Conservation (phyloP, 2,888 invertebrate species). For the Stenurella melanura region DNA sequence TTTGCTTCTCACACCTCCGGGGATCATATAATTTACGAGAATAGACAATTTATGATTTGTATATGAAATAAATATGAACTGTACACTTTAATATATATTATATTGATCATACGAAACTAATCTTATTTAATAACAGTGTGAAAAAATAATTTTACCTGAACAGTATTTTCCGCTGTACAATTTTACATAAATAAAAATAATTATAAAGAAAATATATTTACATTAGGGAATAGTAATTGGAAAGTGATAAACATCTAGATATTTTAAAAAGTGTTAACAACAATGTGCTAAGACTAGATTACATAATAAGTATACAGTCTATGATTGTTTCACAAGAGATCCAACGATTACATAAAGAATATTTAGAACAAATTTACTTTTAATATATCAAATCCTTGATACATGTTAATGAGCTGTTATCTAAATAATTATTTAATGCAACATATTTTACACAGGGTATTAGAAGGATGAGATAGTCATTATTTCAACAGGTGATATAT, state of each 20-base stretch:
- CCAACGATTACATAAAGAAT: not conserved
- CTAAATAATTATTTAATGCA: too few relatives aligned
- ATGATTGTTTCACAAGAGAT: constrained; percentile 30
- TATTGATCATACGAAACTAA: not conserved
- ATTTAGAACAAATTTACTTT: not conserved
- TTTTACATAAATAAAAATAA: constrained; percentile 11
- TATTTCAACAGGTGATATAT: too few relatives aligned
- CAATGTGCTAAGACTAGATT: constrained; percentile 20
- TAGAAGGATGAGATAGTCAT: too few relatives aligned
- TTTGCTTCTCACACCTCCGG: constrained; percentile 15
- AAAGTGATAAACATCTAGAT: constrained; percentile 20
- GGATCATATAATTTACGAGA: not conserved
- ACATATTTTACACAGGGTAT: too few relatives aligned
- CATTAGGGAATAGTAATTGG: not conserved
- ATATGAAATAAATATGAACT: constrained; percentile 30
- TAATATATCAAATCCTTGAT: too few relatives aligned
- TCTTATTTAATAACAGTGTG: constrained; percentile 16
- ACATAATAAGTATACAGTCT: constrained; percentile 21
- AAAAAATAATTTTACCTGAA: constrained; percentile 15
- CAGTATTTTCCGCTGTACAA: constrained; percentile 15
- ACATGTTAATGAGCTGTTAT: too few relatives aligned
- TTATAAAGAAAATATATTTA: constrained; percentile 9
- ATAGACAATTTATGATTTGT: constrained; percentile 29
- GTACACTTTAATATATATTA: constrained; percentile 11
- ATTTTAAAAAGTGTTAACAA: constrained; percentile 18